phyloP scores from a whole-genome alignment of 2,888 invertebrate genomes.

The Chrysotoxum bicinctum region DNA sequence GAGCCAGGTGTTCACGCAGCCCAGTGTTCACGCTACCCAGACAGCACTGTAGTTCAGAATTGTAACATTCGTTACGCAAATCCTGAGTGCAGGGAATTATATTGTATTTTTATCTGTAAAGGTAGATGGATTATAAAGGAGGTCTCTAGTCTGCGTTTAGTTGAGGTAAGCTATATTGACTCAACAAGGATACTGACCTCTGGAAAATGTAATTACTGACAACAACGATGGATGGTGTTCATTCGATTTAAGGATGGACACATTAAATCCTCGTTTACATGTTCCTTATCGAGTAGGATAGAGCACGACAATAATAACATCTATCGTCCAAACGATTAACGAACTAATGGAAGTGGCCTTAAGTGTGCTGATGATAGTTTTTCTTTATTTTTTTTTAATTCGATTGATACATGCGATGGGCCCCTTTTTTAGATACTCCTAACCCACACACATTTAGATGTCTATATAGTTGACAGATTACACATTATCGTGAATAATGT shows the following conservation, averaged over 20 bases:
- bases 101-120: neutral
- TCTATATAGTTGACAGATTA: conserved; percentile 32
- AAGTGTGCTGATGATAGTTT: conserved; percentile 17
- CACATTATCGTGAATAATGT: neutral
- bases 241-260: conserved; percentile 41
- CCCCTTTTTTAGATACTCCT: conserved; percentile 30
- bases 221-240: neutral
- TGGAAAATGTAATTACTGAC: conserved; percentile 49
- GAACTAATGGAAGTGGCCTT: conserved; percentile 44
- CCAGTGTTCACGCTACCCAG: too few species aligned
- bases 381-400: neutral
- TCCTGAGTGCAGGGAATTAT: conserved; percentile 24
- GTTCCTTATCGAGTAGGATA: conserved; percentile 35
- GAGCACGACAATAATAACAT: conserved; percentile 21
- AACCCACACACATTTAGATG: conserved; percentile 19
- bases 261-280: conserved; percentile 63
- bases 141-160: neutral
- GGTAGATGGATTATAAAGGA: neutral
- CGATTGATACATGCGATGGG: conserved; percentile 32
- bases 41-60: conserved; percentile 8
- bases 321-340: conserved; percentile 31
- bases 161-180: conserved; percentile 7
- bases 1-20: too few species aligned
- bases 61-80: conserved; percentile 7
- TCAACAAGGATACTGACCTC: conserved; percentile 66